Evolutionary conservation across 2,888 invertebrate genomes (phyloP).

Genomic region (Papilio demoleus): DNA sequence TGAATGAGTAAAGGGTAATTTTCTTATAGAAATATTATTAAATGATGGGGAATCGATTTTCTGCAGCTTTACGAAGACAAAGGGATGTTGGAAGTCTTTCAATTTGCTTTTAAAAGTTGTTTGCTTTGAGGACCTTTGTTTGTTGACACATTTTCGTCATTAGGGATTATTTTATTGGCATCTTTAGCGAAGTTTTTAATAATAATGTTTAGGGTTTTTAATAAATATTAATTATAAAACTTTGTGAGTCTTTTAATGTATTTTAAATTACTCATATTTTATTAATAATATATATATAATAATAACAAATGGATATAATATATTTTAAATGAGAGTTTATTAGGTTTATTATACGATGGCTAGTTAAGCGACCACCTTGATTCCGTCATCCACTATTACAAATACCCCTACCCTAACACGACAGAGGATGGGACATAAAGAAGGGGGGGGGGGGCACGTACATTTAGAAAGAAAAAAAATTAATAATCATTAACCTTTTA

Average conservation of each 20-base stretch:
- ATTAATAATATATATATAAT: too few species aligned
- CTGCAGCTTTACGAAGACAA: slow-evolving; percentile 57
- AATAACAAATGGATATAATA: too few species aligned
- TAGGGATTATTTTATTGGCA: slow-evolving; percentile 33
- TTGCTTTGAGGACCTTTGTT: slow-evolving; percentile 51
- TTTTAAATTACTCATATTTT: neutral
- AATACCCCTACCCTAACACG: too few species aligned
- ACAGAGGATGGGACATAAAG: too few species aligned
- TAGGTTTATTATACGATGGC: too few species aligned
- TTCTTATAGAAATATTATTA: slow-evolving; percentile 75
- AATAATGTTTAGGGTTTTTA: slow-evolving; percentile 18
- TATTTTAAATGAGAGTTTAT: too few species aligned
- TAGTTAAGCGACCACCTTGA: too few species aligned
- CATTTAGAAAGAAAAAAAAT: too few species aligned
- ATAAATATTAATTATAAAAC: neutral
- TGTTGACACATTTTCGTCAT: slow-evolving; percentile 46
- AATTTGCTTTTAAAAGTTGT: slow-evolving; percentile 64
- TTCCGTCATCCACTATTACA: too few species aligned
- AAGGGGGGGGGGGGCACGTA: too few species aligned
- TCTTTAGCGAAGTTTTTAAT: slow-evolving; percentile 28
- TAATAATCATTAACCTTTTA: too few species aligned
- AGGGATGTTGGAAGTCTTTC: slow-evolving; percentile 55
- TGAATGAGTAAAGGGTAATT: slow-evolving; percentile 58
- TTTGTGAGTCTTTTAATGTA: neutral
- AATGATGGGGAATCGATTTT: slow-evolving; percentile 71